phyloP scores from a whole-genome alignment of 2,113 vertebrate species.

The Semnopithecus entellus region DNA sequence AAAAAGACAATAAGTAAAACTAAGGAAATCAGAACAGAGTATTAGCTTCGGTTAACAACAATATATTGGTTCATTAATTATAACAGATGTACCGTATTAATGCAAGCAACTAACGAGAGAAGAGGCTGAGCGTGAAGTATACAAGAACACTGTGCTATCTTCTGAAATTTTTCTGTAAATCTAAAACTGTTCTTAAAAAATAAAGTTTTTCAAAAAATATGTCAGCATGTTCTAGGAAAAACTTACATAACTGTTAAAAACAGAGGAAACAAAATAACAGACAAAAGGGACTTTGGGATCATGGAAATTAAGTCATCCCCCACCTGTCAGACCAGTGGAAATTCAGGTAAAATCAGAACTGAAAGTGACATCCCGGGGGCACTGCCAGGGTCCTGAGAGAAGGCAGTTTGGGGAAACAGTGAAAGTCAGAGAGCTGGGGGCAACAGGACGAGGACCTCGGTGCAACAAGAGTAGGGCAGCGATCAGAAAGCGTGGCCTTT shows the following conservation, averaged over 20 bases:
- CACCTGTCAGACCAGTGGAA: not conserved
- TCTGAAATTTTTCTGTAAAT: not conserved
- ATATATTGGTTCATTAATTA: not conserved
- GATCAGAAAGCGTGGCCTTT: not conserved
- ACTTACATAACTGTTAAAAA: not conserved
- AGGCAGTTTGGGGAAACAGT: not conserved
- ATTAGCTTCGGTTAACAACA: not conserved
- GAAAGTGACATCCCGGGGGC: not conserved
- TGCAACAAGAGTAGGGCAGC: not conserved
- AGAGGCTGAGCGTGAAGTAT: not conserved
- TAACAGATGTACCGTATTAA: not conserved
- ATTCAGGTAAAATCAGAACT: not conserved
- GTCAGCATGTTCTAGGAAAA: not conserved
- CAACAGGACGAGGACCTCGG: not conserved
- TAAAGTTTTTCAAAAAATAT: not conserved
- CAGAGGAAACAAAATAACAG: not conserved
- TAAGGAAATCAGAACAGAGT: not conserved
- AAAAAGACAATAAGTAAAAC: not conserved
- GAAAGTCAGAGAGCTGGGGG: not conserved
- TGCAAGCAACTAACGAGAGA: not conserved
- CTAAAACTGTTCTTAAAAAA: not conserved
- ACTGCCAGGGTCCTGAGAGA: not conserved
- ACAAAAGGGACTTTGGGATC: not conserved
- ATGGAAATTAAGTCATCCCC: not conserved
- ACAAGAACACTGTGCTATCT: not conserved